A percentile compares a stretch with the other conserved stretches of the same genome.
These are phyloP conservation scores for Argya squamiceps DNA, from an alignment of 2,797 vertebrate genomes.

Conservation along the genomic window DNA sequence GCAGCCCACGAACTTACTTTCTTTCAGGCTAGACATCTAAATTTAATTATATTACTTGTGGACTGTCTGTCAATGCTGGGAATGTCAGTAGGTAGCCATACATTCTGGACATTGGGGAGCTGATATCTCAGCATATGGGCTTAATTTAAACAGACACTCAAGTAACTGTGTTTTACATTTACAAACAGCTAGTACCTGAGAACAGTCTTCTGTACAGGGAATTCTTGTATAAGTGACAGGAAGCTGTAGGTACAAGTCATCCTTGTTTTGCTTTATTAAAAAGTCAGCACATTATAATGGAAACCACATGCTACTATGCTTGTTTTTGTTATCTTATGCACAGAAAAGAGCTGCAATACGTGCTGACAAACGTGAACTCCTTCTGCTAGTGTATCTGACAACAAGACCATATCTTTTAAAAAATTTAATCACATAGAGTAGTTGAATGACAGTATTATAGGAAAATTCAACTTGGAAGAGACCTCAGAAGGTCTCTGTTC, in stretches of 20 bases:
- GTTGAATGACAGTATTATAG: neutral
- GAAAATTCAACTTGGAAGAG: neutral
- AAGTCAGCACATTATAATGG: constrained; percentile 8
- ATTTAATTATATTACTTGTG: neutral
- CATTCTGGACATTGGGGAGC: neutral
- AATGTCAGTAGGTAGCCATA: neutral
- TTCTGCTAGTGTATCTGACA: neutral
- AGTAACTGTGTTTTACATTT: constrained; percentile 31
- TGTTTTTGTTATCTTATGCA: neutral
- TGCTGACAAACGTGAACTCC: neutral
- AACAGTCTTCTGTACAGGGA: neutral
- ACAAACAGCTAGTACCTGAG: constrained; percentile 25
- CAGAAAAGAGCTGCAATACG: neutral
- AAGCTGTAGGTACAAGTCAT: neutral
- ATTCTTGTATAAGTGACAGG: neutral
- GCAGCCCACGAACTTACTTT: neutral
- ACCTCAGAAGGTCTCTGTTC: neutral
- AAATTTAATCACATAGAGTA: neutral
- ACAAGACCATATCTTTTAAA: neutral
- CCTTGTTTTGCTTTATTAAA: constrained; percentile 12
- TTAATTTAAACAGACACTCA: constrained; percentile 34
- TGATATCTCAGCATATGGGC: neutral
- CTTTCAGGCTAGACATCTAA: neutral
- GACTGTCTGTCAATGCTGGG: neutral
- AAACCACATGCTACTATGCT: neutral